Percentiles rank a stretch among this genome's conserved stretches.
Evolutionary conservation across 2,888 invertebrate genomes (phyloP).

Genomic region (Druceiella hillmani): DNA sequence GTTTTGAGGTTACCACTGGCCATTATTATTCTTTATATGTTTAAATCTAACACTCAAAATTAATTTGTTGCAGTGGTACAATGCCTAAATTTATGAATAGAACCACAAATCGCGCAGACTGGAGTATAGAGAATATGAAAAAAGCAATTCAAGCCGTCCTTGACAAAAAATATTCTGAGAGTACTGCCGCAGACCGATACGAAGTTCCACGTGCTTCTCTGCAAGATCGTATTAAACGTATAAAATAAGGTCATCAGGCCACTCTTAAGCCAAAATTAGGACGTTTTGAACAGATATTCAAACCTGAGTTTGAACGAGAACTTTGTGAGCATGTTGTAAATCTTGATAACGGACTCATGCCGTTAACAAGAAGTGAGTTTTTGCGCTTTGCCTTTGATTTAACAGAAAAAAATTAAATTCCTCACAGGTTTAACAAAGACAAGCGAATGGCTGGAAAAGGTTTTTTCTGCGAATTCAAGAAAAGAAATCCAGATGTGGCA

Average conservation of each 20-base stretch:
- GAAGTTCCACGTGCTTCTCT: conserved; percentile 12
- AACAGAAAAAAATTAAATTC: too few species aligned
- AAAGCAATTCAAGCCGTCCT: conserved; percentile 5
- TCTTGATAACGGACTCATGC: conserved; percentile 11
- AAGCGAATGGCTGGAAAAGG: too few species aligned
- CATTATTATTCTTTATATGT: conserved; percentile 7
- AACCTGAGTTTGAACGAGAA: too few species aligned
- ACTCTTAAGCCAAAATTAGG: conserved; percentile 16
- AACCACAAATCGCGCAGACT: conserved; percentile 8
- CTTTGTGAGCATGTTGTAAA: conserved; percentile 10
- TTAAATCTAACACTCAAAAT: conserved; percentile 8
- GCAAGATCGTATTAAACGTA: conserved; percentile 14
- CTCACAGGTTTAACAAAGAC: too few species aligned
- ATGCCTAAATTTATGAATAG: conserved; percentile 3
- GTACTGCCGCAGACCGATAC: conserved; percentile 8
- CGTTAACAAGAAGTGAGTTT: conserved; percentile 5
- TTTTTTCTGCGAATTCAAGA: too few species aligned
- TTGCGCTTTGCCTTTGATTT: too few species aligned
- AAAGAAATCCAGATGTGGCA: too few species aligned
- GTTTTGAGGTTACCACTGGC: too few species aligned
- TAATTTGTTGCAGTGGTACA: conserved; percentile 11
- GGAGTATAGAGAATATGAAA: conserved; percentile 8
- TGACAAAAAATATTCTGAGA: conserved; percentile 5
- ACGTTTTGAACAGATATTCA: conserved; percentile 15
- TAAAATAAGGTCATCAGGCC: conserved; percentile 14